Evolutionary conservation across 2,797 vertebrate species (phyloP).

Genomic region (Aldrovandia affinis): DNA sequence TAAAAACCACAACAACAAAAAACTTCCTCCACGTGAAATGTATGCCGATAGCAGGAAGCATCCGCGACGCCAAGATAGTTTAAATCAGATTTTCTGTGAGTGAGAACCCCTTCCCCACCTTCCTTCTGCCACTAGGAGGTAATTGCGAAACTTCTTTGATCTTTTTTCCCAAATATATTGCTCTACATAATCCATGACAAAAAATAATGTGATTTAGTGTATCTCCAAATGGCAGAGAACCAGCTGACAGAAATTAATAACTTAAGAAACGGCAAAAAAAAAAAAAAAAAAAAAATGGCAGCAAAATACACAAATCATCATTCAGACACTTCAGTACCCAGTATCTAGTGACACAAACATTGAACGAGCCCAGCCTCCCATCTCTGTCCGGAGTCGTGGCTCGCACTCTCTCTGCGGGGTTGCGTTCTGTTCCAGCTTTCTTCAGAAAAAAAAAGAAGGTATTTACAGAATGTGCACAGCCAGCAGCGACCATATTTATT

Average conservation of each 20-base stretch:
- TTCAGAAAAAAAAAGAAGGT: slow-evolving; percentile 6
- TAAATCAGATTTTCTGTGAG: slow-evolving; percentile 79
- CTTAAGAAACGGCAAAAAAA: slow-evolving; percentile 76
- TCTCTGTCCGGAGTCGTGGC: slow-evolving; percentile 55
- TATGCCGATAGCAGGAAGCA: slow-evolving; percentile 41
- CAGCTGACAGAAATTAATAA: slow-evolving; percentile 89
- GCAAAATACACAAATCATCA: slow-evolving; percentile 80
- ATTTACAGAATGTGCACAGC: slow-evolving; percentile 26
- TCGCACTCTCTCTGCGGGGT: slow-evolving; percentile 5
- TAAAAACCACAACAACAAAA: background rate
- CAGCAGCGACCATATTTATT: slow-evolving; percentile 27
- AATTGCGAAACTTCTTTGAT: slow-evolving; percentile 89
- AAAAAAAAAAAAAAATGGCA: slow-evolving; percentile 78
- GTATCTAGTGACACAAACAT: slow-evolving; percentile 67
- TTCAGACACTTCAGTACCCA: slow-evolving; percentile 65
- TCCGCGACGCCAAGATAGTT: slow-evolving; percentile 58
- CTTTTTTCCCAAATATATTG: slow-evolving; percentile 83
- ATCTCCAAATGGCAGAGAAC: slow-evolving; percentile 89
- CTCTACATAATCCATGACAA: slow-evolving; percentile 91
- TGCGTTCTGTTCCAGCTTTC: background rate
- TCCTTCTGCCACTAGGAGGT: slow-evolving; percentile 80
- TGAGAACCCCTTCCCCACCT: slow-evolving; percentile 41
- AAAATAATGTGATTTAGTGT: slow-evolving; percentile 94
- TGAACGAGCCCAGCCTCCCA: slow-evolving; percentile 68
- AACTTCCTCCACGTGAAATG: background rate